Percentiles rank a stretch among this genome's conserved stretches.
Evolutionary conservation across 2,888 invertebrate genomes (phyloP).

Genomic region (Temnothorax ravouxi): DNA sequence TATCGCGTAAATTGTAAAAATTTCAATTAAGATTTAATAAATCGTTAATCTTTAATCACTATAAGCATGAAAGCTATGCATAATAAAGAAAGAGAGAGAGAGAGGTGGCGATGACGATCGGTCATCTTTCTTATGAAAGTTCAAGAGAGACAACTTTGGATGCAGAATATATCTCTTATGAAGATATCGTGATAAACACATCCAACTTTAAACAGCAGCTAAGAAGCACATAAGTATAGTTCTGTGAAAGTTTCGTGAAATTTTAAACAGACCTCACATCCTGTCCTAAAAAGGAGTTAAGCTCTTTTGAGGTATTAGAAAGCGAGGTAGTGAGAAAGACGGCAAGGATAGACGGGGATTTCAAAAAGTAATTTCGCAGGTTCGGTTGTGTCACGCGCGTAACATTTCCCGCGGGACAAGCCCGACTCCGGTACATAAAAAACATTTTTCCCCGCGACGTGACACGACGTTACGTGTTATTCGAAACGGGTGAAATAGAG

Average conservation of each 20-base stretch:
- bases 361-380: slow-evolving; percentile 67
- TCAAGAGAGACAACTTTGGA: not conserved
- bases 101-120: not conserved
- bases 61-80: not conserved
- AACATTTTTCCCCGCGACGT: slow-evolving; percentile 64
- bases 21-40: not conserved
- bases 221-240: slow-evolving; percentile 33
- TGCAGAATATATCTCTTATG: not conserved
- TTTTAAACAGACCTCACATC: slow-evolving; percentile 41
- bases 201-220: slow-evolving; percentile 18
- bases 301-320: slow-evolving; percentile 33
- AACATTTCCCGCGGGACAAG: slow-evolving; percentile 66
- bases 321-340: not conserved
- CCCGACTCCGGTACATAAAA: slow-evolving; percentile 62
- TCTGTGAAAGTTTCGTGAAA: slow-evolving; percentile 38
- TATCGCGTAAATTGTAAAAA: not conserved
- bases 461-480: slow-evolving; percentile 58
- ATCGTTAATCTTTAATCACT: not conserved
- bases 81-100: not conserved
- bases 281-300: slow-evolving; percentile 37
- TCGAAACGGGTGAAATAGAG: slow-evolving; percentile 11
- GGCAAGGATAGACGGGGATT: slow-evolving; percentile 24
- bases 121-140: not conserved
- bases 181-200: slow-evolving; percentile 31
- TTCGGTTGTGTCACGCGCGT: slow-evolving; percentile 60